Percentiles rank a stretch among this genome's conserved stretches.
phyloP scores from a whole-genome alignment of 2,888 invertebrate species.

The Hirtodrosophila confusa region DNA sequence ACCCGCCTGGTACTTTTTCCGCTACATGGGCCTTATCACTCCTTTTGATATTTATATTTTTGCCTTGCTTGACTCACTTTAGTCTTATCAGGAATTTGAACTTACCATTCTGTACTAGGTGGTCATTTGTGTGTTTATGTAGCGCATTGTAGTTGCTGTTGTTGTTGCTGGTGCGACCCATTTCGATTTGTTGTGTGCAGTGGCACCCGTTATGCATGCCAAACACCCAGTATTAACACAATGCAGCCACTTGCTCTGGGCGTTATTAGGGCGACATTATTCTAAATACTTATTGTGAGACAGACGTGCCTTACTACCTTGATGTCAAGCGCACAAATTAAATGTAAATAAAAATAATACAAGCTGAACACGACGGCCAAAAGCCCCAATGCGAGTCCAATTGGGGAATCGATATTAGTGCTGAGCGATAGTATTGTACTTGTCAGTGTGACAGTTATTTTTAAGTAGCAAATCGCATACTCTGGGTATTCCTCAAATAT shows the following conservation, averaged over 20 bases:
- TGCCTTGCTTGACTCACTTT: conserved; percentile 2
- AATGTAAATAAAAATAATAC: conserved; percentile 44
- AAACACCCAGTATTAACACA: conserved; percentile 3
- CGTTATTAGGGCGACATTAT: conserved; percentile 26
- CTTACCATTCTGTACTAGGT: conserved; percentile 54
- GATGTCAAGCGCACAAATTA: conserved; percentile 11
- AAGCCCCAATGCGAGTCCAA: conserved; percentile 25
- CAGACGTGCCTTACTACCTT: conserved; percentile 1
- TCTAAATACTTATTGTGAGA: conserved; percentile 5
- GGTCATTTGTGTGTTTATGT: conserved; percentile 30
- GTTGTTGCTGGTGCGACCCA: conserved; percentile 48
- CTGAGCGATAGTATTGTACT: conserved; percentile 23
- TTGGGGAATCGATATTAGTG: conserved; percentile 42
- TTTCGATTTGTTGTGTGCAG: conserved; percentile 21
- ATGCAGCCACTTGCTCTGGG: conserved; percentile 8
- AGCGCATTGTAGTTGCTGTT: conserved; percentile 27
- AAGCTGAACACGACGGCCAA: conserved; percentile 25
- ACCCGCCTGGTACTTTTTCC: conserved; percentile 33
- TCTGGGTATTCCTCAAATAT: no score
- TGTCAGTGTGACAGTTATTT: conserved; percentile 5
- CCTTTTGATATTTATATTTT: conserved; percentile 7
- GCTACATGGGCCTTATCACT: conserved; percentile 37
- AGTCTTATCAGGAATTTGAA: conserved; percentile 35
- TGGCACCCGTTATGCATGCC: conserved; percentile 34
- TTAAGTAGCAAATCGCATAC: background rate